Conservation (phyloP, 2,797 vertebrate genomes). For the Urosaurus nigricauda region DNA sequence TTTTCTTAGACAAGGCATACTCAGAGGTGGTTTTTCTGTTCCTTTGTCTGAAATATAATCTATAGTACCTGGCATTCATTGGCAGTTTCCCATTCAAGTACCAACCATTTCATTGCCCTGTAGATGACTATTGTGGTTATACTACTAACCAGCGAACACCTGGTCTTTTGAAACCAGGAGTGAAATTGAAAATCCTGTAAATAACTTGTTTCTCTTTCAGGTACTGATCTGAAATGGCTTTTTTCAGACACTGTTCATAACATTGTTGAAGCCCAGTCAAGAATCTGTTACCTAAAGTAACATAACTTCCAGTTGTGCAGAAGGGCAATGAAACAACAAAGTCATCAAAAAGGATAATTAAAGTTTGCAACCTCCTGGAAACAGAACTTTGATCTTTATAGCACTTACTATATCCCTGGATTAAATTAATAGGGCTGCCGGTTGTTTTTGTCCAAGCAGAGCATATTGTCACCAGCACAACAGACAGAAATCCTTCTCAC, state of each 20-base stretch:
- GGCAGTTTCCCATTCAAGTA: too few species aligned
- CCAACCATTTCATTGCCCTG: not conserved
- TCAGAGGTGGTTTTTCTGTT: too few species aligned
- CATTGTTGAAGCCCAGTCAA: not conserved
- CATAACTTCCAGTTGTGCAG: not conserved
- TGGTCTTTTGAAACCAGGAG: slow-evolving; percentile 13
- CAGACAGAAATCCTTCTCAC: not conserved
- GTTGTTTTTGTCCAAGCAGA: not conserved
- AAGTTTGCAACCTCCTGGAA: not conserved
- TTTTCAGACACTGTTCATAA: not conserved
- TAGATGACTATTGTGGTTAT: not conserved
- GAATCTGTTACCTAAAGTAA: not conserved
- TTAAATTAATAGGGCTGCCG: not conserved
- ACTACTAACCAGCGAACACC: not conserved
- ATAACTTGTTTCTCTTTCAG: not conserved
- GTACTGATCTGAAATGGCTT: not conserved
- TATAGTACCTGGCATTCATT: too few species aligned
- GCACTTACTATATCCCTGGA: not conserved
- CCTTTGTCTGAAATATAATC: too few species aligned
- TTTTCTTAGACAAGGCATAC: too few species aligned
- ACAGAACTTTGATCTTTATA: not conserved
- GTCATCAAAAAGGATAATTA: not conserved
- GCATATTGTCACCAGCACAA: not conserved
- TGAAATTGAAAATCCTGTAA: not conserved
- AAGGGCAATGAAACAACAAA: not conserved